Evolutionary conservation across 1,140 invertebrate species (phyloP), one percentile per base, ranked within the genome.

Genomic region (Paralvinella palmiformis): DNA sequence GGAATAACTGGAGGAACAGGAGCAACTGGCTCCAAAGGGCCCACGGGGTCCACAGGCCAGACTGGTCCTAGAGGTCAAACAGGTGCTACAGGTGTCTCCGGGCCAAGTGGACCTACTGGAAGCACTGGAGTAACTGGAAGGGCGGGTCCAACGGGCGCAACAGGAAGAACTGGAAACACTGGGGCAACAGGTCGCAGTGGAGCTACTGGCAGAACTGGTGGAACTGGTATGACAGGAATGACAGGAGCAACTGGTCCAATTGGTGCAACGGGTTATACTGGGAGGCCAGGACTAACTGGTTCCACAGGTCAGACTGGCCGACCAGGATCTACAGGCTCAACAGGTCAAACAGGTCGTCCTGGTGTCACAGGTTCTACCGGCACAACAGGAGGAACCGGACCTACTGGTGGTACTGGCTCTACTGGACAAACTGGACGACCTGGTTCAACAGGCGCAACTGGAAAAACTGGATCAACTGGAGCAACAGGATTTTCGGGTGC

Each of bases 401-500:
- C 32, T 62, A 22, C 24, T 48, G 48, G 45, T 4, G 13, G 17
- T 22, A 33, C 29, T 56, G 45, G 61, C 22, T 33, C 44, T 32
- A 62, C 36, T n/a, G 53, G 62, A 33, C 31, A 3, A 13, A 29
- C 37, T 57, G 55, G 53, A 44, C 1, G 4, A 61, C 17, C 24
- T 20, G 53, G 53, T 7, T 6, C 31, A n/a, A 52, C 15, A 24
- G 45, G 45, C 20, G n/a, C 15, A 15, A 2, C n/a, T 3, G 53
- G 62, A 64, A 44, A 24, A 37, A 48, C 50, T 33, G 59, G 64
- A 31, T n/a, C n/a, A n/a, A 36, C 36, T 62, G 64, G 57, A 3
- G 35, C 33, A 7, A 56, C 10, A 17, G 59, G 64, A 53, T 22
- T 33, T 5, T 53, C 52, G 5, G 59, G 59, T 13, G 15, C 7